Evolutionary conservation across 2,797 vertebrate species (phyloP).

Genomic region (Lagodon rhomboides): DNA sequence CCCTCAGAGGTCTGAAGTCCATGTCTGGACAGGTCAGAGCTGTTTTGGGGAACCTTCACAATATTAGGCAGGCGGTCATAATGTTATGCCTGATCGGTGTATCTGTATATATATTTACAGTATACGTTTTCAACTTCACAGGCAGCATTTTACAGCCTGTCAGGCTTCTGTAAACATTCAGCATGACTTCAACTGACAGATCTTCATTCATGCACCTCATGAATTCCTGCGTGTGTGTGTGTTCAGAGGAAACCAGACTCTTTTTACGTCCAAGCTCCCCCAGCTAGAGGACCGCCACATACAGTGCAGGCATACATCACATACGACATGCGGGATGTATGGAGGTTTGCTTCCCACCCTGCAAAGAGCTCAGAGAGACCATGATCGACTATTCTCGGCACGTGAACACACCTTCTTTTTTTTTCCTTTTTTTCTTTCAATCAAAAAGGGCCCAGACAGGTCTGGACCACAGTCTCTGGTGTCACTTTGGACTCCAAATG

Average conservation of each 20-base stretch:
- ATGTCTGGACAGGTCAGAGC: too few species aligned
- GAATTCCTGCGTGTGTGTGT: constrained; percentile 25
- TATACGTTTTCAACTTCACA: too few species aligned
- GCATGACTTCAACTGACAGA: constrained; percentile 38
- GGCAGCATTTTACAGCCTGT: constrained; percentile 28
- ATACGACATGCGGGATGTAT: constrained; percentile 34
- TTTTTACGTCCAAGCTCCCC: neutral
- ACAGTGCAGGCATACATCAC: constrained; percentile 20
- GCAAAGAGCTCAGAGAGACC: constrained; percentile 28
- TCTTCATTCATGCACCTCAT: constrained; percentile 50
- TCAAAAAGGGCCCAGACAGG: constrained; percentile 48
- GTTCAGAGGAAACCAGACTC: constrained; percentile 16
- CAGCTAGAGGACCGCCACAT: neutral
- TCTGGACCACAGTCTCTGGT: constrained; percentile 40
- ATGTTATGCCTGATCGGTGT: too few species aligned
- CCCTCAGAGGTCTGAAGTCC: too few species aligned
- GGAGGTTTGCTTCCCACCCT: constrained; percentile 24
- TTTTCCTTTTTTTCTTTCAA: neutral
- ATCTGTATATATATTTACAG: too few species aligned
- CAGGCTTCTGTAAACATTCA: constrained; percentile 27
- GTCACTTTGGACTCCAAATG: constrained; percentile 4
- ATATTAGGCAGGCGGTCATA: too few species aligned
- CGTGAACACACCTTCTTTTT: constrained; percentile 16
- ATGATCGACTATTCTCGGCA: constrained; percentile 15
- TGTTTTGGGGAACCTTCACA: too few species aligned